Base-by-base conservation (phyloP, 2,113 vertebrate genomes). In the Neogobius melanostomus region DNA sequence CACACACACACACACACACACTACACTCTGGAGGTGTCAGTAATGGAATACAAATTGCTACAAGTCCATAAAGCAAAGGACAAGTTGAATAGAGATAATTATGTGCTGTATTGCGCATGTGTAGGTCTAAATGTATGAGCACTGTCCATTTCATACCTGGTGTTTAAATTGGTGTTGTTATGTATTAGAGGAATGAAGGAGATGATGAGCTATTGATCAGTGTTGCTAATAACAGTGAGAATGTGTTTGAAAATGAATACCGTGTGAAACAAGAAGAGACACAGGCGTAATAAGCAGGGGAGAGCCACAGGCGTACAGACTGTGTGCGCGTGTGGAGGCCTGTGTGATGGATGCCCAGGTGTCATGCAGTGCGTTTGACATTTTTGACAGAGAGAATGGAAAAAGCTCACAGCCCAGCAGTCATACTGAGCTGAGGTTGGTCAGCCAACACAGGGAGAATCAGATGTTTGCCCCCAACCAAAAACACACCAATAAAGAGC, bases 31-130 rank as follows among this genome's bases (percentile, higher is more conserved):
- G 5, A 54, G 67, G 70, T 50, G 68, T 76, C 74, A 69, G 64
- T 77, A 70, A 85, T 75, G 67, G 80, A 79, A 88, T 82, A 85
- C 76, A 84, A 86, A 88, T 83, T 80, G 82, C 66, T 77, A 73
- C 71, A 61, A 42, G 51, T 70, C 36, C 15, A 75, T 66, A 71
- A 9, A 12, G 48, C 11, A 47, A 17, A 64, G 12, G 61, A 64
- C 11, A 68, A 78, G 69, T 80, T 76, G 77, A 71, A 83, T 71
- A 64, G 70, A 81, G 65, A 85, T 85, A 78, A 88, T 79, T 80
- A 83, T 43, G 77, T 42, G 59, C 49, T 72, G 59, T 49, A 52
- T n/a, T 12, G 7, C 3, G 15, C 48, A 12, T 44, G 3, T 8
- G 68, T 17, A 52, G 16, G 57, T 79, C 7, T 64, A 11, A 57